Base-by-base conservation (phyloP, 2,797 vertebrate species). In the Synaphobranchus kaupii region DNA sequence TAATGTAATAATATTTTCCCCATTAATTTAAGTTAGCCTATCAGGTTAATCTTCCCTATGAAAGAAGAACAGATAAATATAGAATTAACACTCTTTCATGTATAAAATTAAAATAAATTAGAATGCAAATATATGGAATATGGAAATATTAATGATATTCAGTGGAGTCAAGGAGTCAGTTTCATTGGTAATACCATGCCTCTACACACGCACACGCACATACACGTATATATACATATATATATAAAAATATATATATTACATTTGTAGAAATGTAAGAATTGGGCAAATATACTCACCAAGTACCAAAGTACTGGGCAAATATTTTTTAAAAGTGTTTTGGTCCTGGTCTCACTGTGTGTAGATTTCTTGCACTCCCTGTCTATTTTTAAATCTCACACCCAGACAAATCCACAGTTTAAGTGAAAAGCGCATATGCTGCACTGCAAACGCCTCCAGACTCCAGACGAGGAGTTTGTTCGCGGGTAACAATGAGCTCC, bases 91-190 rank as follows among this genome's bases (percentile, higher is more conserved):
- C 90, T 89, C 90, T 92, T 93, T 93, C 89, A 92, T 91, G 92
- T 93, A 91, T 91, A 92, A 94, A 95, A 96, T 95, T 93, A 96
- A 94, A 93, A 91, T 91, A 87, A 91, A 93, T 94, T 92, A 92
- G 90, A 94, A 93, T 90, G 90, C 92, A 90, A 93, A 92, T 92
- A 89, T 90, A 93, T 91, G 91, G 90, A 89, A 90, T 90, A 91
- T 88, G 88, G 90, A 90, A 86, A 90, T 89, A 93, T 91, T 91
- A 91, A 92, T 90, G 89, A 83, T 86, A 90, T 88, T 89, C 84
- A 31, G 44, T 9, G 7, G 88, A 93, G 91, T 91, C 89, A 88
- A 80, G 76, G 87, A 93, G 91, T 91, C 89, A 88, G 86, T 86
- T 90, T 82, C 92, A 93, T 94, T 93, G 90, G 92, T 76, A 71